Evolutionary conservation across 2,797 vertebrate species (phyloP).

Genomic region (Dicrostonyx torquatus): DNA sequence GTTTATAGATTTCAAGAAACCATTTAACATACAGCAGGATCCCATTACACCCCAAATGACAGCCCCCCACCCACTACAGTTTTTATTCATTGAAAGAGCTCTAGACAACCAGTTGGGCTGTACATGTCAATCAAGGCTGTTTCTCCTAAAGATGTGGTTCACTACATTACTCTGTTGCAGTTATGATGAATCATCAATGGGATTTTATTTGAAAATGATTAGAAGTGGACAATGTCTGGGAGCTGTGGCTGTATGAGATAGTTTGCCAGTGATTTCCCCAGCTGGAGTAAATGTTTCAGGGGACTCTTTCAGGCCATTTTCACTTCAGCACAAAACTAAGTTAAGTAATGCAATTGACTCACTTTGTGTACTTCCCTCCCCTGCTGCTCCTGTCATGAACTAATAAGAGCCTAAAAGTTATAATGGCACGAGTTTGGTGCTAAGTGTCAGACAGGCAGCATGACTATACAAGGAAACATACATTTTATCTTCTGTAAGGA

Average conservation of each 20-base stretch:
- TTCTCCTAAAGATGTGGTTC: slow-evolving; percentile 38
- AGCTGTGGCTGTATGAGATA: background rate
- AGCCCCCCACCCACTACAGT: background rate
- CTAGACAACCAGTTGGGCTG: background rate
- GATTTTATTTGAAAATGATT: slow-evolving; percentile 54
- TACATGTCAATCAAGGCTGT: background rate
- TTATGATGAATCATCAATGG: slow-evolving; percentile 29
- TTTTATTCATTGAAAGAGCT: background rate
- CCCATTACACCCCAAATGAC: background rate
- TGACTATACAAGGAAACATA: background rate
- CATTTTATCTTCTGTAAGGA: slow-evolving; percentile 26
- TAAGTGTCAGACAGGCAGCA: background rate
- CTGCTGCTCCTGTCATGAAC: background rate
- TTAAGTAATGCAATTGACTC: background rate
- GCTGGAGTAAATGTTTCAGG: background rate
- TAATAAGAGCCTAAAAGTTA: background rate
- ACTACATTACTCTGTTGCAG: slow-evolving; percentile 28
- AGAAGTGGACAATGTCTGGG: slow-evolving; percentile 26
- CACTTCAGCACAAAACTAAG: background rate
- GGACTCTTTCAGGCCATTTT: background rate
- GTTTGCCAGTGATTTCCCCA: background rate
- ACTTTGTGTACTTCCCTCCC: background rate
- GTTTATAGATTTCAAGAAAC: background rate
- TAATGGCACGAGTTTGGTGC: background rate
- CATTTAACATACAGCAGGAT: background rate